phyloP scores from a whole-genome alignment of 1,140 invertebrate species.

The Lasioglossum baleicum region DNA sequence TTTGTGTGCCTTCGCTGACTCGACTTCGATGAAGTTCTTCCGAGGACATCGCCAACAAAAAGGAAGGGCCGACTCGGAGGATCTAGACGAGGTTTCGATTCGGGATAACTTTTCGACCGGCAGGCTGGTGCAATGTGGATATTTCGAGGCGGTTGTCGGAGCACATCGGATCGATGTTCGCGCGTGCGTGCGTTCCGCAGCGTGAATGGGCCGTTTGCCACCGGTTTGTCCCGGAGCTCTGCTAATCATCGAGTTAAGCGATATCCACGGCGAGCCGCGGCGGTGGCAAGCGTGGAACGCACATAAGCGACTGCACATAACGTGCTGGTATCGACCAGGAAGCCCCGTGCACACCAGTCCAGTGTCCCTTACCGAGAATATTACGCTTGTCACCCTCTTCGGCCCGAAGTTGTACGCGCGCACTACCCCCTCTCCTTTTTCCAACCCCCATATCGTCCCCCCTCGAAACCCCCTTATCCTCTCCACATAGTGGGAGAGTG shows the following conservation, averaged over 20 bases:
- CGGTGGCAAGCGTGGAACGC: background rate
- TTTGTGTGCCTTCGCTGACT: too few relatives aligned
- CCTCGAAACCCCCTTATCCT: background rate
- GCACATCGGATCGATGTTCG: constrained; percentile 3
- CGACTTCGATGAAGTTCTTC: too few relatives aligned
- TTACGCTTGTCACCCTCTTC: constrained; percentile 63
- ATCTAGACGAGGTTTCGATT: too few relatives aligned
- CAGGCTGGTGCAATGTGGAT: background rate
- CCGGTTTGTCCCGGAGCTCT: constrained; percentile 42
- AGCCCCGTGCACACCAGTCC: constrained; percentile 53
- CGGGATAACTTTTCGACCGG: too few relatives aligned
- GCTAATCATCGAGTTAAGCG: constrained; percentile 62
- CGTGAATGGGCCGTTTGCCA: constrained; percentile 18
- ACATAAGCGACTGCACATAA: constrained; percentile 40
- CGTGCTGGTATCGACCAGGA: constrained; percentile 71
- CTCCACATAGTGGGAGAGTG: background rate
- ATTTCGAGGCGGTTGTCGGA: background rate
- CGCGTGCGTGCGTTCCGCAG: background rate
- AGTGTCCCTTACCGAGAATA: constrained; percentile 60
- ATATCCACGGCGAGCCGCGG: constrained; percentile 29
- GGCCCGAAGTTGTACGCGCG: constrained; percentile 20
- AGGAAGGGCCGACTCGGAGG: too few relatives aligned
- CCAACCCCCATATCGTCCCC: background rate
- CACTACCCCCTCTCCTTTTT: too few relatives aligned
- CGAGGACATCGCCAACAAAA: too few relatives aligned